These are phyloP conservation scores for Neotragus pygmaeus DNA, from an alignment of 2,113 vertebrate genomes.

Conservation along the genomic window DNA sequence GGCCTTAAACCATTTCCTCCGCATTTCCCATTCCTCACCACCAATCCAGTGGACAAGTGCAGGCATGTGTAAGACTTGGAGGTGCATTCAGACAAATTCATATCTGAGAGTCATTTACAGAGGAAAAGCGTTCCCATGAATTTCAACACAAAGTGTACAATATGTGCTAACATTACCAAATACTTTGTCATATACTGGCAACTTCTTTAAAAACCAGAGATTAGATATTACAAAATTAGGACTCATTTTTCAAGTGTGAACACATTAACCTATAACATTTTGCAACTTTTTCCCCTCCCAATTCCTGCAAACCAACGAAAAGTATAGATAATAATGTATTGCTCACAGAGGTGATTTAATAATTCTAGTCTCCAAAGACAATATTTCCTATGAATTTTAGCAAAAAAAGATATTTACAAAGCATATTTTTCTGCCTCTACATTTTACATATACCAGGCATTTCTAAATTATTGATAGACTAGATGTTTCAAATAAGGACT, in stretches of 20 bases:
- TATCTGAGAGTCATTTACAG: not conserved
- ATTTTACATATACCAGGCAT: not conserved
- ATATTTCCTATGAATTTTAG: not conserved
- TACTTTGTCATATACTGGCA: not conserved
- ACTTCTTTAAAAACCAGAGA: not conserved
- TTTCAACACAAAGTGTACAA: not conserved
- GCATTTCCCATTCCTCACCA: not conserved
- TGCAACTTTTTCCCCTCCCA: not conserved
- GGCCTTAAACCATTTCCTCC: not conserved
- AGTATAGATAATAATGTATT: not conserved
- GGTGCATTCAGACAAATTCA: not conserved
- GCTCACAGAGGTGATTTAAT: not conserved
- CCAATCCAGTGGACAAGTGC: not conserved
- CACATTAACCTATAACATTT: not conserved
- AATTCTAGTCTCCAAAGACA: not conserved
- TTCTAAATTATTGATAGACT: not conserved
- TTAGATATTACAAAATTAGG: not conserved
- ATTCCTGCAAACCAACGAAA: not conserved
- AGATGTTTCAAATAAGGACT: not conserved
- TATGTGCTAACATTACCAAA: not conserved
- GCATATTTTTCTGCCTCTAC: not conserved
- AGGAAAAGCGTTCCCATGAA: not conserved
- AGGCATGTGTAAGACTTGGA: not conserved
- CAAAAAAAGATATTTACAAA: not conserved
- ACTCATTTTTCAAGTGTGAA: not conserved